Conservation (phyloP, 2,113 vertebrate genomes). For the Alaudala cheleensis region DNA sequence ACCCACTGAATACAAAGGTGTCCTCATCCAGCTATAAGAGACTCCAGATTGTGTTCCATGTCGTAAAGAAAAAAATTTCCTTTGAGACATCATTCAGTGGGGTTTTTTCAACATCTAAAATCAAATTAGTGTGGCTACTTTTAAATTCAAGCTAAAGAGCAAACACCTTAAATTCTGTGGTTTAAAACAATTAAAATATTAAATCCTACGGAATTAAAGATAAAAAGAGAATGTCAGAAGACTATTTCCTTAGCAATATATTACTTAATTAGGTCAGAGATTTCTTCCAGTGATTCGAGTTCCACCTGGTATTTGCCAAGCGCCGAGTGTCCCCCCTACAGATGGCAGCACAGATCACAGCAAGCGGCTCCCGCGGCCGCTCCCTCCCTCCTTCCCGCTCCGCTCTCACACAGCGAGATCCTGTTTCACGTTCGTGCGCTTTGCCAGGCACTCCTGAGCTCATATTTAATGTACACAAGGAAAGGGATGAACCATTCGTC, state of each 20-base stretch:
- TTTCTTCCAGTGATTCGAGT: background rate
- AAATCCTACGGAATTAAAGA: background rate
- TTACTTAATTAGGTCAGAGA: background rate
- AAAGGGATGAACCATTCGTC: background rate
- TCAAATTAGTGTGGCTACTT: background rate
- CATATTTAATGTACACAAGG: background rate
- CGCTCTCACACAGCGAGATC: background rate
- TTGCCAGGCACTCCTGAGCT: background rate
- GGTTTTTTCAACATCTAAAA: background rate
- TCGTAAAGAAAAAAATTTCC: background rate
- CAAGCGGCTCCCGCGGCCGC: background rate
- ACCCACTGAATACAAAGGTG: background rate
- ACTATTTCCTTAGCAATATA: background rate
- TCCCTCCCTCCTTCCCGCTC: background rate
- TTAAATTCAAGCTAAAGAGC: background rate
- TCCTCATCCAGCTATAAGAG: background rate
- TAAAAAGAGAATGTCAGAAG: background rate
- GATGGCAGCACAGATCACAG: slow-evolving; percentile 55
- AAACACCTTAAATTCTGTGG: background rate
- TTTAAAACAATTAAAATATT: background rate
- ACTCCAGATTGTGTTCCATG: background rate
- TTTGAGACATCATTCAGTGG: background rate
- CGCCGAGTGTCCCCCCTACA: background rate
- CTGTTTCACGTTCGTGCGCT: background rate
- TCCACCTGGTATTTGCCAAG: background rate